These are phyloP conservation scores for Ciona savignyi DNA, from an alignment of 23 tunicate genomes.

Conservation along the genomic window DNA sequence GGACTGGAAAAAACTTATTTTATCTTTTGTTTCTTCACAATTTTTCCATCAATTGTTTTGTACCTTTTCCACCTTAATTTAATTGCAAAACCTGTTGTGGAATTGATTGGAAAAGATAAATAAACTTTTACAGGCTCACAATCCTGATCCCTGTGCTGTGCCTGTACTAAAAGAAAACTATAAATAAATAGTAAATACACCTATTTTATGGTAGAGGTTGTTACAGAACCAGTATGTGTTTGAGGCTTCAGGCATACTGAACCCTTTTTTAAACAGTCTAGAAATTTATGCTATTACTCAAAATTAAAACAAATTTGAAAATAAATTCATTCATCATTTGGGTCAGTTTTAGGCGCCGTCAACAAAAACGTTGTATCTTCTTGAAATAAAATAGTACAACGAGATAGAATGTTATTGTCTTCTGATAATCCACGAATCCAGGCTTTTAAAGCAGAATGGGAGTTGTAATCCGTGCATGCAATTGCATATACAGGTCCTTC, in stretches of 20 bases:
- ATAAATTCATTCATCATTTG: conserved; percentile 34
- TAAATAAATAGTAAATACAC: not conserved
- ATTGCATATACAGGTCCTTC: conserved; percentile 89
- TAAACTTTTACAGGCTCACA: not conserved
- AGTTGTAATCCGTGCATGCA: conserved; percentile 77
- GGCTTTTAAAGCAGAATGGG: conserved; percentile 46
- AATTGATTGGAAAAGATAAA: not conserved
- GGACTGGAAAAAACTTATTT: conserved; percentile 2
- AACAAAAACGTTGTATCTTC: conserved; percentile 57
- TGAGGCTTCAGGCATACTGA: too few relatives aligned
- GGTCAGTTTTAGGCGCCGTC: conserved; percentile 56
- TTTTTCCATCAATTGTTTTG: not conserved
- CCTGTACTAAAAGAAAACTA: not conserved
- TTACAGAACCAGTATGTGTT: too few relatives aligned
- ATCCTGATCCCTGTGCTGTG: too few relatives aligned
- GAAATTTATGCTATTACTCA: too few relatives aligned
- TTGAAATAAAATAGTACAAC: conserved; percentile 47
- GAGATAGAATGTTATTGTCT: conserved; percentile 29
- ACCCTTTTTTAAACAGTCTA: too few relatives aligned
- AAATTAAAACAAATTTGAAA: too few relatives aligned
- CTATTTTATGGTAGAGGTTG: too few relatives aligned
- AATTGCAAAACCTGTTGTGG: not conserved
- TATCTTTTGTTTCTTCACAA: not conserved
- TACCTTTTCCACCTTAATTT: not conserved
- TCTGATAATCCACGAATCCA: conserved; percentile 78